Percentiles rank a stretch among this genome's conserved stretches.
phyloP scores from a whole-genome alignment of 1,140 invertebrate genomes.

The Trichogramma pretiosum region DNA sequence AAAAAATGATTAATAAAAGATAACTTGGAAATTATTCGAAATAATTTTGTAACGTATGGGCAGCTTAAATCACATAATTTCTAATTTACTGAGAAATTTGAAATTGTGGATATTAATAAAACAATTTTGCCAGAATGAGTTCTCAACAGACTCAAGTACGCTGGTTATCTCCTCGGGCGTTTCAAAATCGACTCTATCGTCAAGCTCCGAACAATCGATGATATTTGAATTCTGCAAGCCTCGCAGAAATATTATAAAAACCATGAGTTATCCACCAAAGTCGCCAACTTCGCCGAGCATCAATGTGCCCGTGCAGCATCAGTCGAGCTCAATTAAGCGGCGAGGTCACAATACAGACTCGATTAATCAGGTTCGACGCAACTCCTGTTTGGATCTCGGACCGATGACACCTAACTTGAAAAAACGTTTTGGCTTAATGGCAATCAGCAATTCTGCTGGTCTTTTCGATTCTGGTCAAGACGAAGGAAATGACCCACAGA shows the following conservation, averaged over 20 bases:
- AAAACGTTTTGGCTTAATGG: no score
- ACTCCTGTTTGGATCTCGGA: background rate
- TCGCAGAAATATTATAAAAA: conserved; percentile 31
- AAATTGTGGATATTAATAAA: no score
- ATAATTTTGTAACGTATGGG: no score
- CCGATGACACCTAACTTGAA: no score
- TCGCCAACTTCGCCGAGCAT: conserved; percentile 17
- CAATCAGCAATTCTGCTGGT: background rate
- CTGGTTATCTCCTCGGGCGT: conserved; percentile 14
- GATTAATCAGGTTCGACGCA: background rate
- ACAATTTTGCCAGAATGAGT: no score
- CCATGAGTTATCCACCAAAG: conserved; percentile 32
- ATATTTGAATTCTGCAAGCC: conserved; percentile 32
- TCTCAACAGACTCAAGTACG: conserved; percentile 21
- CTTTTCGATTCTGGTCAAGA: no score
- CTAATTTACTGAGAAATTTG: no score
- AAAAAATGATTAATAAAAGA: no score
- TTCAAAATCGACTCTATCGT: conserved; percentile 24
- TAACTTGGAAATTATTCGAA: no score
- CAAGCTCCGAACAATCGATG: conserved; percentile 20
- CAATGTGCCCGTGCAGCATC: conserved; percentile 9
- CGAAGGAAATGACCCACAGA: background rate
- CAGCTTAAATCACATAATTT: no score
- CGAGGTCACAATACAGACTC: background rate
- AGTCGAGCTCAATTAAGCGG: background rate